Evolutionary conservation across 2,113 vertebrate genomes (phyloP), one percentile per base, ranked within the genome.

Genomic region (Numida meleagris): DNA sequence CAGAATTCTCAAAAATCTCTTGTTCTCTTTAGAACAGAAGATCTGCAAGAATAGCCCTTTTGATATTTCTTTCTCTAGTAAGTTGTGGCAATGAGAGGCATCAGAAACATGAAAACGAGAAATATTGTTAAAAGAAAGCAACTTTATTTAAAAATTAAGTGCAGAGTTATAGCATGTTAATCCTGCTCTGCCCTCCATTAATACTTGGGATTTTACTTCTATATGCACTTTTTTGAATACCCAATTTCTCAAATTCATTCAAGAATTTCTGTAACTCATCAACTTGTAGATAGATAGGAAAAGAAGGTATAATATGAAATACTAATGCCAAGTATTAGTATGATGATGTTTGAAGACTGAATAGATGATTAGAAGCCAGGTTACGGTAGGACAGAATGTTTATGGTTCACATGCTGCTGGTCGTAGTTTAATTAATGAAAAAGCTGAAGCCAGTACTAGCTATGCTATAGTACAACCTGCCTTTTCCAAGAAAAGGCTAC

Each of bases 1-100:
- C 76, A 89, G 91, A 92, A 95, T 55, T 91, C 77, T 90, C 36
- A 31, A 48, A 53, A 78, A 42, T 74, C 81, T 80, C 51, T 90
- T 84, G 77, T 70, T 95, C 16, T 36, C 50, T 72, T 90, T 91
- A 88, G 89, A 65, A 88, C 87, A 85, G 48, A 63, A 86, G 82
- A 87, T 40, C 19, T 79, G 27, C 40, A 63, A 81, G 24, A 78
- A 62, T 4, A 78, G 33, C 40, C 51, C 36, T 68, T 91, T 42
- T 70, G n/a, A 86, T 45, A 70, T 71, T 89, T 89, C 36, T 84
- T 81, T 82, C 82, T 66, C 24, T 1, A 3, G 58, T 48, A 79
- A 83, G 48, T 34, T 42, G 15, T 55, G 75, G 51, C 33, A 88
- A 43, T 34, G 70, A 67, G 36, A 93, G 42, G 55, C 45, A 86